Evolutionary conservation across 2,797 vertebrate species (phyloP).

Genomic region (Phoeniculus purpureus): DNA sequence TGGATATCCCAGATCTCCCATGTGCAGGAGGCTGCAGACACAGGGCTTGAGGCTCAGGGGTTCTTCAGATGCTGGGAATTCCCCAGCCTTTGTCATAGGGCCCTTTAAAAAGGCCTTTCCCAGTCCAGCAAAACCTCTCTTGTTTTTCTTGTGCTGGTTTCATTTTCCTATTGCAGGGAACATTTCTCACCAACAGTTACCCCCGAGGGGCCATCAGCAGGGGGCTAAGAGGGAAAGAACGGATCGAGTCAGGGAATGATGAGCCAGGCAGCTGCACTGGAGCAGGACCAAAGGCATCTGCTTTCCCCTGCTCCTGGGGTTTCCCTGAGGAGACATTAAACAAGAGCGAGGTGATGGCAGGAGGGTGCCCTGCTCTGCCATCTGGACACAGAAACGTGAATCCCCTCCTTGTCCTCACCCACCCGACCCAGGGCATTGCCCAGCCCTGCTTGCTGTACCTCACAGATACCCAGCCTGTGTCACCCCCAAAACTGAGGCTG

Average conservation of each 20-base stretch:
- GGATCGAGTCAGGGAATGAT: background rate
- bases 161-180: background rate
- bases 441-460: accelerated
- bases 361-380: background rate
- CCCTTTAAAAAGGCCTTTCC: background rate
- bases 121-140: accelerated
- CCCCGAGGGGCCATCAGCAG: background rate
- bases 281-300: accelerated
- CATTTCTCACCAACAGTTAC: background rate
- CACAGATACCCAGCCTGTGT: accelerated
- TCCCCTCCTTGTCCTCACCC: accelerated
- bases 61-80: background rate
- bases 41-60: background rate
- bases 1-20: background rate
- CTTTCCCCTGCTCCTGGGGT: accelerated
- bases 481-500: accelerated
- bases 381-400: accelerated
- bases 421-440: accelerated
- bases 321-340: background rate
- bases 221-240: background rate
- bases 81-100: accelerated
- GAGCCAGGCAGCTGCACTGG: background rate
- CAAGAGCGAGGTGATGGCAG: accelerated
- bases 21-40: no score
- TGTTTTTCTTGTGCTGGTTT: background rate